phyloP scores from a whole-genome alignment of 2,113 vertebrate genomes.

The Amia ocellicauda region DNA sequence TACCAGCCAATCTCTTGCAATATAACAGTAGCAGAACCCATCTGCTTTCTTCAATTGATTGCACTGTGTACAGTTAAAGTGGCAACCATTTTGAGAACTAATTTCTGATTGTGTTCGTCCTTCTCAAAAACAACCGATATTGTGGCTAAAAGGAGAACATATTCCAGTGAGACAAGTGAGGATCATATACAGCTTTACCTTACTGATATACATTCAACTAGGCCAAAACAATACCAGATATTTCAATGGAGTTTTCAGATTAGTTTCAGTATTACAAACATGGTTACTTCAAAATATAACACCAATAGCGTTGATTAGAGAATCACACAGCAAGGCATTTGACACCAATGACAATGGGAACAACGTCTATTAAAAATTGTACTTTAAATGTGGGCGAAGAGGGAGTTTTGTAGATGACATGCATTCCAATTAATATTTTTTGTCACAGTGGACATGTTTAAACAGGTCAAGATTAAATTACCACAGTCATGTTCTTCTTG shows the following conservation, averaged over 20 bases:
- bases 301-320: not conserved
- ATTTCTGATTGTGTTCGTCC: not conserved
- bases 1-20: constrained; percentile 30
- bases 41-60: constrained; percentile 15
- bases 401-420: not conserved
- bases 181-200: no score
- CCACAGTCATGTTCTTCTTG: no score
- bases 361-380: not conserved
- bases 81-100: not conserved
- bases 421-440: not conserved
- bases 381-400: not conserved
- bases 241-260: constrained; percentile 6
- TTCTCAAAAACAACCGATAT: constrained; percentile 8
- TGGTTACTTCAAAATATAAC: not conserved
- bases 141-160: not conserved
- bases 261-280: not conserved
- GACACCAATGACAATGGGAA: constrained; percentile 2
- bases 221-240: no score
- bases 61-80: constrained; percentile 26
- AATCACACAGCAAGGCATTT: not conserved
- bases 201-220: no score
- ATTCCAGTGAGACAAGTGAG: no score
- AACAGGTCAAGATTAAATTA: no score
- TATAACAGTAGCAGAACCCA: constrained; percentile 38
- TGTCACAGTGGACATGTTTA: no score